Percentiles rank a stretch among this genome's conserved stretches.
phyloP scores from a whole-genome alignment of 2,888 invertebrate species.

The Drosophila ochracea region DNA sequence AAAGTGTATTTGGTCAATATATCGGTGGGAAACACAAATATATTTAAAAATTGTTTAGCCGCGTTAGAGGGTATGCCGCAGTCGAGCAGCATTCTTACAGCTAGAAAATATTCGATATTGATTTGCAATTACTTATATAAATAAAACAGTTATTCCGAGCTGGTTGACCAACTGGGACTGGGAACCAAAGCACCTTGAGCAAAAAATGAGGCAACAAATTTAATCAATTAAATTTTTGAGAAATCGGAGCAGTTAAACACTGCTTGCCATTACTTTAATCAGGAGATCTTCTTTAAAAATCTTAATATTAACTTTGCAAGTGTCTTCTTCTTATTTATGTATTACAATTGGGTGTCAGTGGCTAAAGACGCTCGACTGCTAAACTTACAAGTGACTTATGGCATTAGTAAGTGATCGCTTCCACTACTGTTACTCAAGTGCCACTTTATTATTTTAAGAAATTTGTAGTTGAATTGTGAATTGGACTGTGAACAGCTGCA shows the following conservation, averaged over 20 bases:
- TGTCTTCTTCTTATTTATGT: too few species aligned
- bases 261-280: not conserved
- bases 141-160: not conserved
- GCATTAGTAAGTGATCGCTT: not conserved
- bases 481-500: not conserved
- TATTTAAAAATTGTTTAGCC: too few species aligned
- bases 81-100: not conserved
- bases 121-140: constrained; percentile 17
- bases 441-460: not conserved
- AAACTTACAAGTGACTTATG: not conserved
- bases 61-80: not conserved
- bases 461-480: not conserved
- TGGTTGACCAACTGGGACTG: not conserved
- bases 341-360: not conserved
- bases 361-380: not conserved
- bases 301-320: not conserved
- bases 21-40: too few species aligned
- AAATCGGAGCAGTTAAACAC: not conserved
- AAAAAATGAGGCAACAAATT: not conserved
- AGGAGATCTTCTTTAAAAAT: not conserved
- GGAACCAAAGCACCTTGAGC: not conserved
- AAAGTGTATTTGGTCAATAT: too few species aligned
- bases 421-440: not conserved
- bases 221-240: not conserved
- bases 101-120: not conserved